Conservation (phyloP, 1,140 invertebrate species). For the honey bee (Apis mellifera) region DNA sequence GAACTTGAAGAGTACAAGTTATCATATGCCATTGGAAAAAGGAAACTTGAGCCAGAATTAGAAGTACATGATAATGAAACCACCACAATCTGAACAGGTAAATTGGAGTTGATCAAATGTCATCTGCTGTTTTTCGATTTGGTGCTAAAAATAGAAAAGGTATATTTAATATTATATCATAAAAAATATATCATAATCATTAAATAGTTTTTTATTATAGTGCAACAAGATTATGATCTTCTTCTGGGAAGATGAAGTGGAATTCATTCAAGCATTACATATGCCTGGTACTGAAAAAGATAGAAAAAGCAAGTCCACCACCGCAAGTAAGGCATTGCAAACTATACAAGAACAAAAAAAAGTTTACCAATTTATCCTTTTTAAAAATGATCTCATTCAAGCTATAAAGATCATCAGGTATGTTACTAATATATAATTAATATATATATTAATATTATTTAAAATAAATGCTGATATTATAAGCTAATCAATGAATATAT, state of each 20-base stretch:
- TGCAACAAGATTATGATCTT: constrained; percentile 94
- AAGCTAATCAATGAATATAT: too few species aligned
- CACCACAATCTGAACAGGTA: constrained; percentile 96
- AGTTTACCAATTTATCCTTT: constrained; percentile 97
- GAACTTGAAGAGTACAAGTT: constrained; percentile 95
- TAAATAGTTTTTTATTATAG: constrained; percentile 61
- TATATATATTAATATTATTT: constrained; percentile 4
- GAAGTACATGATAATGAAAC: constrained; percentile 95
- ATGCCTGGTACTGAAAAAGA: constrained; percentile 90
- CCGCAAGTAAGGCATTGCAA: constrained; percentile 88
- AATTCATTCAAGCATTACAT: constrained; percentile 97
- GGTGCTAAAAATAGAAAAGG: constrained; percentile 94
- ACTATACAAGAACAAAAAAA: constrained; percentile 94
- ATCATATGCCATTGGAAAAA: constrained; percentile 94
- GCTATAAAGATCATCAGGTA: constrained; percentile 95
- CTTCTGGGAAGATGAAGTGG: constrained; percentile 97
- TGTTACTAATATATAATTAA: constrained; percentile 77
- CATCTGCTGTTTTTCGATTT: constrained; percentile 95
- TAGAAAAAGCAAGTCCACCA: constrained; percentile 83
- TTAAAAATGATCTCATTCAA: constrained; percentile 93
- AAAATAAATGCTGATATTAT: background rate
- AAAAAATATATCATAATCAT: too few species aligned
- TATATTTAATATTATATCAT: constrained; percentile 6
- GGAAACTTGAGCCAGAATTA: constrained; percentile 81
- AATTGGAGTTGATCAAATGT: constrained; percentile 99